Percentiles rank a stretch among this genome's conserved stretches.
These are phyloP conservation scores for Pygoscelis adeliae DNA, from an alignment of 2,113 vertebrate genomes.

Conservation along the genomic window DNA sequence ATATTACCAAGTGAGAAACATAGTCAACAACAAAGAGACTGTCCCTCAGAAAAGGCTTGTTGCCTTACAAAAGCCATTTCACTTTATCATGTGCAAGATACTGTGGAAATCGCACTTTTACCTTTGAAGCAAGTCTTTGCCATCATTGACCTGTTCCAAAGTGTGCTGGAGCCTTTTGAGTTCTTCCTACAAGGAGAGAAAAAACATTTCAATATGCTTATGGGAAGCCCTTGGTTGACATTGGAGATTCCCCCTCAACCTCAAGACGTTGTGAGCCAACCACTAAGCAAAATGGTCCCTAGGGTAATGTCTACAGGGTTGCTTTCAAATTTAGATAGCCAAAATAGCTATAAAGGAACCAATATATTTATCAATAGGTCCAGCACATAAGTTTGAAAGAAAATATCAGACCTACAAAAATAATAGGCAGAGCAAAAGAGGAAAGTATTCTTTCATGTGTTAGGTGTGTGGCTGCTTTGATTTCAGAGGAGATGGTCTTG, in stretches of 20 bases:
- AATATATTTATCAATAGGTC: background rate
- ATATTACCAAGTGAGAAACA: background rate
- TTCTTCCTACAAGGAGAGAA: conserved; percentile 81
- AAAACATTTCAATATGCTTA: background rate
- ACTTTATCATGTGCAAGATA: accelerated
- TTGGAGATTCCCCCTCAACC: background rate
- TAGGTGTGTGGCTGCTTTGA: background rate
- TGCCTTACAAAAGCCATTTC: background rate
- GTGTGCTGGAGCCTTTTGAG: conserved; percentile 84
- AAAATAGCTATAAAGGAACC: background rate
- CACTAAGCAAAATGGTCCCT: accelerated
- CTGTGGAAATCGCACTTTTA: conserved; percentile 48
- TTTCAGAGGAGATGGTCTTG: background rate
- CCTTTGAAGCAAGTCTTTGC: conserved; percentile 85
- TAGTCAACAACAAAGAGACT: background rate
- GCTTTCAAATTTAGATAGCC: background rate
- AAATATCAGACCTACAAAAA: background rate
- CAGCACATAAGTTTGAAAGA: background rate
- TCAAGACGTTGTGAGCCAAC: accelerated
- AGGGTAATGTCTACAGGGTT: accelerated
- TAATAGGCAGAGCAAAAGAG: background rate
- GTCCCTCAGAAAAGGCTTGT: background rate
- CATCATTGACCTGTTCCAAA: conserved; percentile 80
- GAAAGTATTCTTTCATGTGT: background rate
- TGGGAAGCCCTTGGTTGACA: background rate